Conservation (phyloP, 2,888 invertebrate species). For the Dynastes tityus region DNA sequence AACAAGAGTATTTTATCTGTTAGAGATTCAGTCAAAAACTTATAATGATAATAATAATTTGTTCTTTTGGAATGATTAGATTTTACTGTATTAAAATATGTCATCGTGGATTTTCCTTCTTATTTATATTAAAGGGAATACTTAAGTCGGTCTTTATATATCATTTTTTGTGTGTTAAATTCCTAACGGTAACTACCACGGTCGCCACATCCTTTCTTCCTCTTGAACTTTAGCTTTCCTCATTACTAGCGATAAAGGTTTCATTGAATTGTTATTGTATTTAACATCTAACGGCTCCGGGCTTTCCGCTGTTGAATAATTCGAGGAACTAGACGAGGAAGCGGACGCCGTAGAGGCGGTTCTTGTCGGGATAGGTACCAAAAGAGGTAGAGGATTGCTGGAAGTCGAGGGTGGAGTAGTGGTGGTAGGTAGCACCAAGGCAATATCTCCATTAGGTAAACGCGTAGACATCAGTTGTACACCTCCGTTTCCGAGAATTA, state of each 20-base stretch:
- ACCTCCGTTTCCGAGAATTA: slow-evolving; percentile 80
- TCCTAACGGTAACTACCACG: slow-evolving; percentile 73
- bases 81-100: background rate
- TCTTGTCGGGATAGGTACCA: slow-evolving; percentile 84
- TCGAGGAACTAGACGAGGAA: slow-evolving; percentile 77
- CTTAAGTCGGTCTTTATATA: slow-evolving; percentile 10
- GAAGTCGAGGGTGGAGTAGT: slow-evolving; percentile 68
- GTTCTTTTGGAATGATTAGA: slow-evolving; percentile 34
- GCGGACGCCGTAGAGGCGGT: slow-evolving; percentile 83
- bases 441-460: slow-evolving; percentile 87
- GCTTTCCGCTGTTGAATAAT: slow-evolving; percentile 76
- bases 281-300: slow-evolving; percentile 71
- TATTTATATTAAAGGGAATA: slow-evolving; percentile 4
- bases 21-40: slow-evolving; percentile 39
- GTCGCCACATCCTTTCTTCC: slow-evolving; percentile 86
- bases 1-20: slow-evolving; percentile 3
- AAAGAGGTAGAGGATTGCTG: slow-evolving; percentile 75
- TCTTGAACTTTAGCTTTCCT: slow-evolving; percentile 74
- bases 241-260: slow-evolving; percentile 83
- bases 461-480: slow-evolving; percentile 87
- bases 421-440: slow-evolving; percentile 83
- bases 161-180: background rate
- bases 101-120: background rate
- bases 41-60: background rate
- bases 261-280: slow-evolving; percentile 71